Percentiles rank a stretch among this genome's conserved stretches.
phyloP scores from a whole-genome alignment of 2,113 vertebrate species.

The Recurvirostra avosetta region DNA sequence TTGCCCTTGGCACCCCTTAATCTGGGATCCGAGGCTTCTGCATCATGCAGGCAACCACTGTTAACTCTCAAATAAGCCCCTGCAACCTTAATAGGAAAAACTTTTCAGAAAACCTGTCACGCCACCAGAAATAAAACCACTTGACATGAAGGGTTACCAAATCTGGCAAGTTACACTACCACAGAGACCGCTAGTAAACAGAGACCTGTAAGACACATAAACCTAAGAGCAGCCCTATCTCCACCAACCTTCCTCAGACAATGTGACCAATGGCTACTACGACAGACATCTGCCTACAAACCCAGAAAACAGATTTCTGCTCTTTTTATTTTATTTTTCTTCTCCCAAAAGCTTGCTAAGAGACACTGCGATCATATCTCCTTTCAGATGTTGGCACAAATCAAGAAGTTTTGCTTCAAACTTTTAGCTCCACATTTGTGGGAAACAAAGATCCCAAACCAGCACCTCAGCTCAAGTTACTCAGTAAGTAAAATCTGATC shows the following conservation, averaged over 20 bases:
- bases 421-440: not conserved
- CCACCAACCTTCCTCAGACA: not conserved
- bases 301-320: not conserved
- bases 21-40: not conserved
- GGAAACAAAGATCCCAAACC: not conserved
- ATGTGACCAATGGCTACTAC: not conserved
- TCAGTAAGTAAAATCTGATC: not conserved
- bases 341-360: not conserved
- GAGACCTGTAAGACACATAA: not conserved
- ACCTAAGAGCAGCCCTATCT: rapidly evolving
- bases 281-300: not conserved
- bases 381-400: not conserved
- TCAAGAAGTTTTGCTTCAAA: not conserved
- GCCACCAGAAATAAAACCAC: not conserved
- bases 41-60: not conserved
- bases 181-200: not conserved
- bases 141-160: not conserved
- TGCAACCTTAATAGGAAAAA: not conserved
- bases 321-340: not conserved
- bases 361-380: not conserved
- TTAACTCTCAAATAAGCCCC: not conserved
- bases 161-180: not conserved
- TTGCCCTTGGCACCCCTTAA: not conserved
- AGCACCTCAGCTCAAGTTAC: not conserved
- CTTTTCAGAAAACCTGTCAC: not conserved